phyloP scores from a whole-genome alignment of 2,888 invertebrate genomes.

The Archips xylosteana region DNA sequence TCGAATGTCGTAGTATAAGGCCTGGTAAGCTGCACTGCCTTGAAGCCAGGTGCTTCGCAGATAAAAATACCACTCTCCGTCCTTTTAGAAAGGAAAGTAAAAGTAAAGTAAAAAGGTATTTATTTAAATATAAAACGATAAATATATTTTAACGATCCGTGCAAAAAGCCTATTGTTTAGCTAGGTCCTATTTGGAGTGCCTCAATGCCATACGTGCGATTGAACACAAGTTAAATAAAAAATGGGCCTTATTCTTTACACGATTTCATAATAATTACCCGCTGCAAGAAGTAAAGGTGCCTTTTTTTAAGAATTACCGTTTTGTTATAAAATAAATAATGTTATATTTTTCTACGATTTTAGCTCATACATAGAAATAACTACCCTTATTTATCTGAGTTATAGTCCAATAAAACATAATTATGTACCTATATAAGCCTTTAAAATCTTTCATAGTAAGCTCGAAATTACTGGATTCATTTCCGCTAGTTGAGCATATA shows the following conservation, averaged over 20 bases:
- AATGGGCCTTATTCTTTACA: conserved; percentile 1
- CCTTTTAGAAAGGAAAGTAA: background rate
- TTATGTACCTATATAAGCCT: background rate
- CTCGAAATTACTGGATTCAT: too few relatives aligned
- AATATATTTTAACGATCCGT: background rate
- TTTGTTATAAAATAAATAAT: conserved; percentile 22
- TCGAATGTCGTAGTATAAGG: too few relatives aligned
- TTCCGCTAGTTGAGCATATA: too few relatives aligned
- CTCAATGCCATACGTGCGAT: background rate
- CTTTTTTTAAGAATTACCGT: conserved; percentile 15
- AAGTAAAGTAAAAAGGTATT: background rate
- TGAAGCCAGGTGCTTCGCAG: background rate
- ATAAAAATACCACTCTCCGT: background rate
- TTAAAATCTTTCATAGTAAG: background rate
- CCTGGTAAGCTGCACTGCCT: background rate
- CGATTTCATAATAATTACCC: background rate
- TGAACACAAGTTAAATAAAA: background rate
- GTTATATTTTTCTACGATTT: conserved; percentile 39
- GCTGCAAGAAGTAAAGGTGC: conserved; percentile 16
- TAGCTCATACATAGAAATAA: conserved; percentile 24
- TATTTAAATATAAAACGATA: too few relatives aligned
- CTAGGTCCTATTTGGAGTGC: conserved; percentile 2
- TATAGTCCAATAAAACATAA: background rate
- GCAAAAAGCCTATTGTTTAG: background rate
- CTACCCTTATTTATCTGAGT: conserved; percentile 24